Percentiles rank a stretch among this genome's conserved stretches.
These are phyloP conservation scores for Mythimna albipuncta DNA, from an alignment of 2,888 invertebrate species.

Conservation along the genomic window DNA sequence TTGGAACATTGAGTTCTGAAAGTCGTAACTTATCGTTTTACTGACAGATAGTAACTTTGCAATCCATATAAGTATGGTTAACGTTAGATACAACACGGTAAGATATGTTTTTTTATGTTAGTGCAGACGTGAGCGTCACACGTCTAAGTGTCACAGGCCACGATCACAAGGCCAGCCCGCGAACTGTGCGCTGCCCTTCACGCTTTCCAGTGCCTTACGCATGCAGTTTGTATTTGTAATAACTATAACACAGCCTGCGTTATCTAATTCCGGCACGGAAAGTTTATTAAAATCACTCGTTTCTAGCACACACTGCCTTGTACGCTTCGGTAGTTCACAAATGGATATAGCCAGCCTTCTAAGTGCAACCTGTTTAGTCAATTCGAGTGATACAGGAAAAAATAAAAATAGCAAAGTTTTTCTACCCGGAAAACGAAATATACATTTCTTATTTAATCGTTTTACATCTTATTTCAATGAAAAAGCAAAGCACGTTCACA, in stretches of 20 bases:
- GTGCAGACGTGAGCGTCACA: conserved; percentile 40
- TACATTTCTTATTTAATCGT: not conserved
- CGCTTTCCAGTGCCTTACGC: conserved; percentile 77
- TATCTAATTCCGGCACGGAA: conserved; percentile 50
- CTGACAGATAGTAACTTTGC: too few relatives aligned
- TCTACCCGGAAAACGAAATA: conserved; percentile 15
- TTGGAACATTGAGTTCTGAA: too few relatives aligned
- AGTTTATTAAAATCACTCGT: conserved; percentile 32
- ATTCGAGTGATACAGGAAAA: conserved; percentile 32
- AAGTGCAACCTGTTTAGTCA: conserved; percentile 29
- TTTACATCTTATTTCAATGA: conserved; percentile 1
- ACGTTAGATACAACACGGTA: not conserved
- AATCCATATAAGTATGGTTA: not conserved
- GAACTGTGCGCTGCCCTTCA: conserved; percentile 76
- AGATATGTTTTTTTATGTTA: not conserved
- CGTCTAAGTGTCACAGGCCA: conserved; percentile 53
- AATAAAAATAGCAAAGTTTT: conserved; percentile 29
- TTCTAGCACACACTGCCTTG: conserved; percentile 29
- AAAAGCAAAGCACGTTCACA: not conserved
- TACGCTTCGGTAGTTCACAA: conserved; percentile 24
- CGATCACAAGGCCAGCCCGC: conserved; percentile 61
- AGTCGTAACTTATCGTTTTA: too few relatives aligned
- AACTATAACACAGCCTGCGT: conserved; percentile 25
- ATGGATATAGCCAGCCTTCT: conserved; percentile 45
- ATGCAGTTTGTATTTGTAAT: conserved; percentile 25